These are phyloP conservation scores for Melinaea menophilus DNA, from an alignment of 2,888 invertebrate genomes.

Conservation along the genomic window DNA sequence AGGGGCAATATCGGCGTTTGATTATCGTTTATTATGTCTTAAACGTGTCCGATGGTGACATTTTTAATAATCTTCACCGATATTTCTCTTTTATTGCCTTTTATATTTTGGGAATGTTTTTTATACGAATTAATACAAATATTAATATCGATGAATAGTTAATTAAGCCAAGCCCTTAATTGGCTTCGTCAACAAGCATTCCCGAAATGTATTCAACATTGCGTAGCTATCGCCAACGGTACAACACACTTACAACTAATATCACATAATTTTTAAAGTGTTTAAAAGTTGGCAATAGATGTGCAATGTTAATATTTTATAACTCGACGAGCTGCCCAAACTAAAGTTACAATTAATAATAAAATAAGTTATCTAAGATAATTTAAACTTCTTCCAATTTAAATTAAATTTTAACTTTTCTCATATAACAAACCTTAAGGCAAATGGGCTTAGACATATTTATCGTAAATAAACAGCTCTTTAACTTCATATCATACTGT, in stretches of 20 bases:
- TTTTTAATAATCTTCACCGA: conserved; percentile 20
- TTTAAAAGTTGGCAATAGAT: conserved; percentile 44
- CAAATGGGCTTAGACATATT: conserved; percentile 71
- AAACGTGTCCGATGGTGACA: background rate
- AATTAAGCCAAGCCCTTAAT: background rate
- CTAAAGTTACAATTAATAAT: conserved; percentile 34
- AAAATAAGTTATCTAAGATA: conserved; percentile 5
- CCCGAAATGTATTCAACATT: conserved; percentile 40
- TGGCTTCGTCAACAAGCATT: conserved; percentile 21
- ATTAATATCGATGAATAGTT: background rate
- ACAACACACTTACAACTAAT: conserved; percentile 9
- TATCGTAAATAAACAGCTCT: conserved; percentile 60
- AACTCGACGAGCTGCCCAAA: conserved; percentile 53
- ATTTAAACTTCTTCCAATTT: conserved; percentile 24
- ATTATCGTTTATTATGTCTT: conserved; percentile 3
- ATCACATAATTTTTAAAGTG: conserved; percentile 12
- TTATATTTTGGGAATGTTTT: conserved; percentile 34
- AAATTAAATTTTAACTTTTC: conserved; percentile 42
- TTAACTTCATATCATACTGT: conserved; percentile 63
- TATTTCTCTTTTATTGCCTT: conserved; percentile 33
- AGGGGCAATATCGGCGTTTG: conserved; percentile 31
- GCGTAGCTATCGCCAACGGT: conserved; percentile 46
- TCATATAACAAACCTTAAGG: conserved; percentile 56
- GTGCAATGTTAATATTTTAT: conserved; percentile 41
- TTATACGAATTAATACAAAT: conserved; percentile 28